A percentile compares a stretch with the other conserved stretches of the same genome.
These are phyloP conservation scores for Periplaneta americana DNA, from an alignment of 1,140 invertebrate species.

Conservation along the genomic window DNA sequence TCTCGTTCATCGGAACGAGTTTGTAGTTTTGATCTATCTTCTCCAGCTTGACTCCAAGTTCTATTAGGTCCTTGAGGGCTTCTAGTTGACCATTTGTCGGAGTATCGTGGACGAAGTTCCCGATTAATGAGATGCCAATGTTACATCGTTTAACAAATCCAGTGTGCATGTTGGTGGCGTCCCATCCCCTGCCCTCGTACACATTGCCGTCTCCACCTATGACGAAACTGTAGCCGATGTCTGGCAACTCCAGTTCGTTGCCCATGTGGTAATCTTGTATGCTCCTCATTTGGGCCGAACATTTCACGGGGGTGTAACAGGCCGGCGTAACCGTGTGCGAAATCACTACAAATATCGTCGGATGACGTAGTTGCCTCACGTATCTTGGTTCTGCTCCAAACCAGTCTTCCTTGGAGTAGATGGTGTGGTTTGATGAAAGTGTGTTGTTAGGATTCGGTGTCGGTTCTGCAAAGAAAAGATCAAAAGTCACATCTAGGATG, in stretches of 20 bases:
- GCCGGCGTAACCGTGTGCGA: background rate
- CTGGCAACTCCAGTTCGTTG: slow-evolving; percentile 32
- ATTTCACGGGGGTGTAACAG: background rate
- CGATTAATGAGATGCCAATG: slow-evolving; percentile 68
- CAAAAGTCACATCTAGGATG: no score
- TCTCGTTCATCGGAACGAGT: background rate
- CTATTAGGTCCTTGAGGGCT: background rate
- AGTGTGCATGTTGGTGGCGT: slow-evolving; percentile 61
- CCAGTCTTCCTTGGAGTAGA: slow-evolving; percentile 5
- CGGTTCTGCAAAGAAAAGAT: no score
- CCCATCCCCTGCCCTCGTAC: slow-evolving; percentile 58
- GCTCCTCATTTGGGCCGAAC: background rate
- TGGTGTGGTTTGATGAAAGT: background rate
- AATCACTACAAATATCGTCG: background rate
- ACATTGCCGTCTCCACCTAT: slow-evolving; percentile 47
- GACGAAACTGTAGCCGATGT: slow-evolving; percentile 41
- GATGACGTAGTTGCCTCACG: background rate
- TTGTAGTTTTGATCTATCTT: background rate
- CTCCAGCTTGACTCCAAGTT: background rate
- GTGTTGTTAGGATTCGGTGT: background rate
- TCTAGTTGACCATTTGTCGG: background rate
- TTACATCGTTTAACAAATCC: slow-evolving; percentile 59
- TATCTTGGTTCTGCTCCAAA: background rate
- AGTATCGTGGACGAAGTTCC: slow-evolving; percentile 30
- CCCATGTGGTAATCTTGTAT: slow-evolving; percentile 41